Conservation (phyloP, 2,113 vertebrate species). For the Stictonetta naevosa region DNA sequence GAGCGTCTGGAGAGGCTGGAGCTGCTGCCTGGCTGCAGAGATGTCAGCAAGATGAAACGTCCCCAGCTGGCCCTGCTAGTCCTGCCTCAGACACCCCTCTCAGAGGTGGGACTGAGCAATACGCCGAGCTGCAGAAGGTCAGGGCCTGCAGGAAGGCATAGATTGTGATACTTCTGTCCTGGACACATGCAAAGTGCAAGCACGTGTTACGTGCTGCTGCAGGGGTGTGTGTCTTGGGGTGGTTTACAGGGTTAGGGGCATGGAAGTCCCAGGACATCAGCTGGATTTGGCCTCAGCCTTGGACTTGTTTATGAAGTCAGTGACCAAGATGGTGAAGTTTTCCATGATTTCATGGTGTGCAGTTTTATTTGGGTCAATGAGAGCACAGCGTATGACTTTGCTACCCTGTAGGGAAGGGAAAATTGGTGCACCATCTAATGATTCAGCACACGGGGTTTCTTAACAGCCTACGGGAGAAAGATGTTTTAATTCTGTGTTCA, state of each 20-base stretch:
- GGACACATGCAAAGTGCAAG: accelerated
- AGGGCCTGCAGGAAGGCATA: background rate
- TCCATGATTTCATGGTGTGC: background rate
- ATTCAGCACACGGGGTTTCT: slow-evolving; percentile 36
- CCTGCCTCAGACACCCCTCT: background rate
- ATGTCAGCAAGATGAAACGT: background rate
- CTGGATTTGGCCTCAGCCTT: background rate
- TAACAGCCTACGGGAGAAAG: slow-evolving; percentile 22
- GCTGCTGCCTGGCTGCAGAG: background rate
- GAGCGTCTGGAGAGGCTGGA: background rate
- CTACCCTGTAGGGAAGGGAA: slow-evolving; percentile 24
- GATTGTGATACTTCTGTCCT: accelerated
- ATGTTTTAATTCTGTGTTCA: slow-evolving; percentile 29
- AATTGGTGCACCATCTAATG: slow-evolving; percentile 41
- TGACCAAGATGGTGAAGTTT: background rate
- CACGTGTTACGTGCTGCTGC: background rate
- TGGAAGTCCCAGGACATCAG: background rate
- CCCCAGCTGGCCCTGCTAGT: background rate
- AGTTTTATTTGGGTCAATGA: slow-evolving; percentile 60
- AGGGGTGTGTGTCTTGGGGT: background rate
- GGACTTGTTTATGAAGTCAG: background rate
- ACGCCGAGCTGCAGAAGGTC: background rate
- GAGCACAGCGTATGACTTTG: slow-evolving; percentile 21
- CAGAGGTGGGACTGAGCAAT: background rate
- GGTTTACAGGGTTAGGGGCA: background rate